Conservation (phyloP, 2,113 vertebrate genomes). For the Mugil cephalus region DNA sequence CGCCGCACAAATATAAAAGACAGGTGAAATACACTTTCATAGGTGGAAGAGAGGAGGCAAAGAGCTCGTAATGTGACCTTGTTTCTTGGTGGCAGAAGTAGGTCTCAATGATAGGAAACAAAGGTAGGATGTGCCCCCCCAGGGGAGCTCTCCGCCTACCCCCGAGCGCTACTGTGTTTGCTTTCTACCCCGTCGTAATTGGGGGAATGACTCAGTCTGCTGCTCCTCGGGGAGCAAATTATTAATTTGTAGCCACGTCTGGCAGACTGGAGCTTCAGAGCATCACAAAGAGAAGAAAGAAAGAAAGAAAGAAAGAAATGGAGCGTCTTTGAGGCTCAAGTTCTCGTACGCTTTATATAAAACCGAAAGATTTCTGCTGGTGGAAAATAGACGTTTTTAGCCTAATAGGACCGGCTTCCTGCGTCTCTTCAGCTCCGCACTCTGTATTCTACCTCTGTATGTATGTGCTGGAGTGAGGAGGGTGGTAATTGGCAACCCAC, state of each 20-base stretch:
- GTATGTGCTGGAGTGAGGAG: constrained; percentile 37
- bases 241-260: constrained; percentile 62
- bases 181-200: constrained; percentile 60
- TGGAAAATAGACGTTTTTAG: constrained; percentile 4
- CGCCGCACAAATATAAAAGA: constrained; percentile 5
- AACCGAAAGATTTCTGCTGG: background rate
- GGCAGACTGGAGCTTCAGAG: constrained; percentile 54
- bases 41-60: background rate
- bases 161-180: constrained; percentile 65
- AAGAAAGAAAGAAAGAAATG: constrained; percentile 18
- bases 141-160: constrained; percentile 50
- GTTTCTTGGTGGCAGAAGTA: constrained; percentile 59
- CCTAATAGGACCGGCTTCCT: background rate
- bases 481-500: constrained; percentile 69
- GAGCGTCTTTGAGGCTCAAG: constrained; percentile 11
- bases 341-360: constrained; percentile 27
- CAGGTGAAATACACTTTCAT: background rate
- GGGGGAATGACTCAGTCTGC: constrained; percentile 64
- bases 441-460: constrained; percentile 41
- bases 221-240: constrained; percentile 62
- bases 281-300: constrained; percentile 20
- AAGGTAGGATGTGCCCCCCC: constrained; percentile 35
- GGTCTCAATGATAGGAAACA: constrained; percentile 41
- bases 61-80: constrained; percentile 29
- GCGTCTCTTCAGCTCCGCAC: background rate